A percentile compares a stretch with the other conserved stretches of the same genome.
phyloP scores from a whole-genome alignment of 2,888 invertebrate species.

The Agelastica alni region DNA sequence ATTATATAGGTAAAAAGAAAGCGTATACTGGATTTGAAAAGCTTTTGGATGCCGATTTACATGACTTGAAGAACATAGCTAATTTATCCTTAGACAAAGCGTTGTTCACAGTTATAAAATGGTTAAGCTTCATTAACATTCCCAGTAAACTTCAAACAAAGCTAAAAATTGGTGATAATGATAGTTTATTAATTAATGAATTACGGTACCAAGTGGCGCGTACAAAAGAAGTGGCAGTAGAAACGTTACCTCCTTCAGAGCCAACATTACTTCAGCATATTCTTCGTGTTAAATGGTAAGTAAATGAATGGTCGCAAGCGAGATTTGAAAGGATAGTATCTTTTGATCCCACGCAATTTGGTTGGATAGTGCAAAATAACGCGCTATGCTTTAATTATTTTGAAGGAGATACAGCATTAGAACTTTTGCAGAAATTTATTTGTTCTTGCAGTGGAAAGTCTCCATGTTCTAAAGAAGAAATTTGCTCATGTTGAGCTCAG shows the following conservation, averaged over 20 bases:
- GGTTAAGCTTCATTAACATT: too few relatives aligned
- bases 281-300: not conserved
- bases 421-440: not conserved
- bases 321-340: not conserved
- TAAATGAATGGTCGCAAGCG: not conserved
- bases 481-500: not conserved
- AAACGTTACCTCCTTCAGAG: not conserved
- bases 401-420: not conserved
- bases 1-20: too few relatives aligned
- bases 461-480: not conserved
- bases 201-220: not conserved
- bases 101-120: too few relatives aligned
- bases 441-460: not conserved
- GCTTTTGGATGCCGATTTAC: too few relatives aligned
- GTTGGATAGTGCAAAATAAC: not conserved
- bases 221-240: not conserved
- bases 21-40: too few relatives aligned
- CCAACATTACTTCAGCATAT: not conserved
- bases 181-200: not conserved
- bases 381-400: not conserved
- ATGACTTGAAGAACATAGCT: too few relatives aligned
- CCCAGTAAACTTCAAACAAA: too few relatives aligned
- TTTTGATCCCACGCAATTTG: not conserved
- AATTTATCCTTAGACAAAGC: too few relatives aligned
- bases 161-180: too few relatives aligned